These are phyloP conservation scores for Psittacara wagleri DNA, from an alignment of 2,113 vertebrate species.

Conservation along the genomic window DNA sequence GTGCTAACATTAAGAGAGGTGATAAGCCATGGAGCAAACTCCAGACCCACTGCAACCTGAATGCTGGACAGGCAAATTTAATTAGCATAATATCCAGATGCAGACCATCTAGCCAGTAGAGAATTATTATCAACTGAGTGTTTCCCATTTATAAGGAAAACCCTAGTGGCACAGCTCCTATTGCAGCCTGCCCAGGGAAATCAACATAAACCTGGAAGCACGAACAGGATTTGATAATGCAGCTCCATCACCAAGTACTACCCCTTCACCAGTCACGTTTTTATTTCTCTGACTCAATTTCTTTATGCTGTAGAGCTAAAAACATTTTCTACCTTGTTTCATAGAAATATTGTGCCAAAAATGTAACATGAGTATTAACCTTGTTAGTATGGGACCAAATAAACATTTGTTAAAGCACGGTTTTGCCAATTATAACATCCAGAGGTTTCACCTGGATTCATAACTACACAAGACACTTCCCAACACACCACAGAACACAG, in stretches of 20 bases:
- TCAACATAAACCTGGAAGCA: not conserved
- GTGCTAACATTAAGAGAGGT: not conserved
- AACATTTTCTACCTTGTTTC: not conserved
- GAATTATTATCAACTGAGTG: not conserved
- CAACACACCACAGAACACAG: not conserved
- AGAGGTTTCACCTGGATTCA: not conserved
- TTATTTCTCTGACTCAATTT: not conserved
- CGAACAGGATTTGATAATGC: not conserved
- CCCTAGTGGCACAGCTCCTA: not conserved
- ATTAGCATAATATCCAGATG: not conserved
- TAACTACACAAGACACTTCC: not conserved
- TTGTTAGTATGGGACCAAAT: not conserved
- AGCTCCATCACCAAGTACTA: not conserved
- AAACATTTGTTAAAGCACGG: not conserved
- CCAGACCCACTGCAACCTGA: not conserved
- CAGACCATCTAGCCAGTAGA: not conserved
- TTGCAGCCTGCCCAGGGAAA: not conserved
- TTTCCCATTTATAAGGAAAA: not conserved
- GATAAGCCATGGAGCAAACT: not conserved
- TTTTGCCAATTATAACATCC: not conserved
- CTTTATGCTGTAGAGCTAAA: not conserved
- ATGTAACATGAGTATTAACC: not conserved
- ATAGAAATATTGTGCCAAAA: not conserved
- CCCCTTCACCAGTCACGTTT: not conserved
- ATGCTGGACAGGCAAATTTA: not conserved